Conservation (phyloP, 2,797 vertebrate species). For the Myotis vivesi region DNA sequence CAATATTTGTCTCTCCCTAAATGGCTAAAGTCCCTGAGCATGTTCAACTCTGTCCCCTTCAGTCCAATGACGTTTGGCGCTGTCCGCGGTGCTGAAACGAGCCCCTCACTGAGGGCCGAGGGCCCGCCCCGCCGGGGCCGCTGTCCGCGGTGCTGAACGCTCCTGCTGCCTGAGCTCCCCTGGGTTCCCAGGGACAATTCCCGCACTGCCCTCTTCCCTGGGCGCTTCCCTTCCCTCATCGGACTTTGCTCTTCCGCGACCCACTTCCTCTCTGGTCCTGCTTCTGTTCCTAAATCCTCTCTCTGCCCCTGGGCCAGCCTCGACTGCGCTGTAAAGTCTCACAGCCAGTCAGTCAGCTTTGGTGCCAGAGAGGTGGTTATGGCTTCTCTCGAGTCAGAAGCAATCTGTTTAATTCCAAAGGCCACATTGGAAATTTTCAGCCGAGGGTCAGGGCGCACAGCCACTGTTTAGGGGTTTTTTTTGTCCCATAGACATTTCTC, state of each 20-base stretch:
- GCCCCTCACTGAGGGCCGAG: accelerated
- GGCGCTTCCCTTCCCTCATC: accelerated
- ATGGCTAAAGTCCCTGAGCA: too few species aligned
- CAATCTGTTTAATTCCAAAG: not conserved
- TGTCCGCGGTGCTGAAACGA: not conserved
- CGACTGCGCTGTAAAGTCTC: not conserved
- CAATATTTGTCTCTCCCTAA: too few species aligned
- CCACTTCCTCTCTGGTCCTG: not conserved
- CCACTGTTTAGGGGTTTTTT: not conserved
- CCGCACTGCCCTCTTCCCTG: not conserved
- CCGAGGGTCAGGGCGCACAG: not conserved
- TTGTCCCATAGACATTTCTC: not conserved
- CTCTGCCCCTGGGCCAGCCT: not conserved
- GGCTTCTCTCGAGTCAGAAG: not conserved
- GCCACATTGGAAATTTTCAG: not conserved
- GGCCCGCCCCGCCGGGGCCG: too few species aligned
- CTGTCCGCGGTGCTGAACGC: not conserved
- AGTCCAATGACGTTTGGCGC: accelerated
- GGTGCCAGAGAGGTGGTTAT: not conserved
- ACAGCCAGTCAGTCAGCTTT: not conserved
- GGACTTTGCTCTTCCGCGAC: not conserved
- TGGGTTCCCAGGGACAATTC: not conserved
- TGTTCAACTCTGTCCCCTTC: too few species aligned
- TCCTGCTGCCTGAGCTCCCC: too few species aligned
- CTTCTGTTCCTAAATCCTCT: not conserved